Evolutionary conservation across 2,888 invertebrate species (phyloP), one percentile per base, ranked within the genome.

Genomic region (Idaea aversata): DNA sequence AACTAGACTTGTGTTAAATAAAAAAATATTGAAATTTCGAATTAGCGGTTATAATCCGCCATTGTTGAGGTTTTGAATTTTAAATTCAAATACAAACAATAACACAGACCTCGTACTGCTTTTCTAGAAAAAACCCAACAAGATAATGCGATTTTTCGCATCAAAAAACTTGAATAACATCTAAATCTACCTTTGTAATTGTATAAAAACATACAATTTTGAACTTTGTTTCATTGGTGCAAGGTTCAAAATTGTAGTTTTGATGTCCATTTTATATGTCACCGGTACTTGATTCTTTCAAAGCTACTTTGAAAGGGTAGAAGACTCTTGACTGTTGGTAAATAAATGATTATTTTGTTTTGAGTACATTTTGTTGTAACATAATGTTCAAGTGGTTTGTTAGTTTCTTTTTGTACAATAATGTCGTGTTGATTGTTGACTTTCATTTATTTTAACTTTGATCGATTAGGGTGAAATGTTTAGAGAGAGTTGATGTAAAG

Each of bases 331-430:
- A 73, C 72, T 75, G 74, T 70, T 71, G 70, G 59, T 34, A 77
- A 77, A 77, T 72, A 76, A 75, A 76, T 75, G 61, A 70, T 74
- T 72, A 70, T 75, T 73, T 74, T 66, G 69, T 75, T 73, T 74
- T 66, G 69, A 71, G 69, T 67, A 68, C 67, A 47, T 58, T 57
- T 59, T 59, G 59, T 59, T 16, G 59, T 47, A 16, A 25, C 25
- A 25, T 25, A 25, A 25, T 25, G 10, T 25, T 25, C 34, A 34
- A 59, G 59, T 59, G 59, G 59, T 16, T 59, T 59, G 58, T 59
- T 59, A 16, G 34, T 59, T 59, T 25, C 2, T 25, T 59, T 16
- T 25, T 10, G 25, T 59, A 25, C 59, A 59, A 58, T 58, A n/a
- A 59, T 34, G 16, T 6, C 25, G 13, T 59, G 34, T 59, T 59